Conservation (phyloP, 2,888 invertebrate species). For the Plusia festucae region DNA sequence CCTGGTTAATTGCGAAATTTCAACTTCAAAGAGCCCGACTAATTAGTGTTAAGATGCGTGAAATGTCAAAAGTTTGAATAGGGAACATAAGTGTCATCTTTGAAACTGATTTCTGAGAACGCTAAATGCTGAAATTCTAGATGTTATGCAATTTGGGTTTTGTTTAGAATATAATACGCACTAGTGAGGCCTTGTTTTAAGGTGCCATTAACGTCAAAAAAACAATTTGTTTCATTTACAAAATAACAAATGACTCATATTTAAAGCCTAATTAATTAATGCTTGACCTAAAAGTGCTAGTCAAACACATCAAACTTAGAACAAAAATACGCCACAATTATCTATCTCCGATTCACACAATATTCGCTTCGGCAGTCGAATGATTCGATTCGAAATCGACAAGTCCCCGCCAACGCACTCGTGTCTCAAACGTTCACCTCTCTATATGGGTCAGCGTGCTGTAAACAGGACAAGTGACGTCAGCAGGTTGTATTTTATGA, state of each 20-base stretch:
- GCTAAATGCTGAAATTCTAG: slow-evolving; percentile 15
- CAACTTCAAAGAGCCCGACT: slow-evolving; percentile 15
- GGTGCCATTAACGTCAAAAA: not conserved
- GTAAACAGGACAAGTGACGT: slow-evolving; percentile 74
- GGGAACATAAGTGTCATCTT: slow-evolving; percentile 9
- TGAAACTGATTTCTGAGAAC: slow-evolving; percentile 2
- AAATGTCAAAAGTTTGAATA: slow-evolving; percentile 39
- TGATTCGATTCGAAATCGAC: slow-evolving; percentile 33
- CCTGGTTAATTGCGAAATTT: not conserved
- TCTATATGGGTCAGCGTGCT: slow-evolving; percentile 80
- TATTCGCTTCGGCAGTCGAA: not conserved
- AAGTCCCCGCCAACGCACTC: slow-evolving; percentile 27
- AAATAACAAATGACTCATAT: not conserved
- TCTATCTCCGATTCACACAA: not conserved
- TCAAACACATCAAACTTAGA: not conserved
- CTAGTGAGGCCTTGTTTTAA: not conserved
- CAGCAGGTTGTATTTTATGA: slow-evolving; percentile 57
- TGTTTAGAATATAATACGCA: not conserved
- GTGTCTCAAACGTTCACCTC: slow-evolving; percentile 65
- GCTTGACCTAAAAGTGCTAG: not conserved
- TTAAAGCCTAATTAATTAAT: not conserved
- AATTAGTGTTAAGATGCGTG: slow-evolving; percentile 20
- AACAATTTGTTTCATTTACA: not conserved
- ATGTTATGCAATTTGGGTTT: slow-evolving; percentile 1
- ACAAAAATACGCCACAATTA: not conserved